Percentiles rank a stretch among this genome's conserved stretches.
phyloP scores from a whole-genome alignment of 2,888 invertebrate genomes.

The Spilosoma lubricipeda region DNA sequence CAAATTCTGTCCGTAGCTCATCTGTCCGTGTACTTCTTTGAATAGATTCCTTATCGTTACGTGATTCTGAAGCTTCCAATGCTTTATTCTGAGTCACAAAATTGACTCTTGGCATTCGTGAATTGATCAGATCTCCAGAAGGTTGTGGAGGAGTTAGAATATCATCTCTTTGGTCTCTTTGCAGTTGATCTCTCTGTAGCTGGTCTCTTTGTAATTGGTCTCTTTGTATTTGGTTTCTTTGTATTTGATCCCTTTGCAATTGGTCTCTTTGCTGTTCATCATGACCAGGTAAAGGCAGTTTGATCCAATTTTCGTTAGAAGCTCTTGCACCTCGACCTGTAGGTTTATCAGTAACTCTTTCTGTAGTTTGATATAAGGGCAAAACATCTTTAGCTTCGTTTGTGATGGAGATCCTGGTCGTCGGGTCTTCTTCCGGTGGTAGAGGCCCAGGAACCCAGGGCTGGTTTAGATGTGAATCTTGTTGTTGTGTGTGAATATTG shows the following conservation, averaged over 20 bases:
- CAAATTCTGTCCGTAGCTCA: constrained; percentile 80
- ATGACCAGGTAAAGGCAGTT: constrained; percentile 83
- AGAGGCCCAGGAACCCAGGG: constrained; percentile 79
- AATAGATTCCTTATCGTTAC: constrained; percentile 81
- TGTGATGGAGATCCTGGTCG: constrained; percentile 77
- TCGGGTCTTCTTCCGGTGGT: constrained; percentile 75
- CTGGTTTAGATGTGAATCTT: constrained; percentile 61
- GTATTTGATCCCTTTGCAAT: constrained; percentile 35
- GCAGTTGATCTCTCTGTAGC: constrained; percentile 40
- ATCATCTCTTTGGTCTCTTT: constrained; percentile 64
- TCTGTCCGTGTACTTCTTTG: constrained; percentile 77
- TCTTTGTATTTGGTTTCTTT: constrained; percentile 43
- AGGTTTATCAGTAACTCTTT: constrained; percentile 81
- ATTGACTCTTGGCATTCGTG: constrained; percentile 88
- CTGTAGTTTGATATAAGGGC: constrained; percentile 75
- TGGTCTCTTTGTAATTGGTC: constrained; percentile 43
- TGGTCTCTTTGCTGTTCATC: constrained; percentile 58
- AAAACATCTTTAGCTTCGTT: constrained; percentile 70
- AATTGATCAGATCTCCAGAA: constrained; percentile 84
- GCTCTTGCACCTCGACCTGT: constrained; percentile 87
- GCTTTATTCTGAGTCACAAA: constrained; percentile 88
- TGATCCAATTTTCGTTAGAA: constrained; percentile 88
- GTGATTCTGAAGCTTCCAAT: constrained; percentile 80
- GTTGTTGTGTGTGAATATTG: constrained; percentile 69
- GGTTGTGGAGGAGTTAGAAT: constrained; percentile 84